phyloP scores from a whole-genome alignment of 2,888 invertebrate species.

The Apeira syringaria region DNA sequence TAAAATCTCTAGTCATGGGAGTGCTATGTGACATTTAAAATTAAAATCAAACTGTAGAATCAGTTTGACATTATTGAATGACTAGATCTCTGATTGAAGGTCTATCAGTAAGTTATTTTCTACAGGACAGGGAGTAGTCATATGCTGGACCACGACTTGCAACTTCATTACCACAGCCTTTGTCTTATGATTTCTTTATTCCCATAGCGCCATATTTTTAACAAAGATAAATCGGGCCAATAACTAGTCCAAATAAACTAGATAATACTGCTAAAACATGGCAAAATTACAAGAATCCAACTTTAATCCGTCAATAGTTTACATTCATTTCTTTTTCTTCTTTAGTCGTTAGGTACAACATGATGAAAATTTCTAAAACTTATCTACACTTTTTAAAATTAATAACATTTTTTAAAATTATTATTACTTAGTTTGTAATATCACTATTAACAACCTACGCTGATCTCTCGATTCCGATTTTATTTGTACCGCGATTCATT shows the following conservation, averaged over 20 bases:
- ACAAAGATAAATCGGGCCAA: slow-evolving; percentile 1
- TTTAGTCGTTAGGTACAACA: slow-evolving; percentile 59
- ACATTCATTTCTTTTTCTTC: slow-evolving; percentile 29
- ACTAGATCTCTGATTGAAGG: too few relatives aligned
- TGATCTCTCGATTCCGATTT: slow-evolving; percentile 65
- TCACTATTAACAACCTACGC: slow-evolving; percentile 82
- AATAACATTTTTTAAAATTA: slow-evolving; percentile 74
- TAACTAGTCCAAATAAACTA: slow-evolving; percentile 18
- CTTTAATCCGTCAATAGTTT: slow-evolving; percentile 39
- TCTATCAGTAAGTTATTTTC: too few relatives aligned
- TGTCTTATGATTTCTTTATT: background rate
- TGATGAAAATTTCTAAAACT: slow-evolving; percentile 74
- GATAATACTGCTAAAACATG: slow-evolving; percentile 63
- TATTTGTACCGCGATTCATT: slow-evolving; percentile 20
- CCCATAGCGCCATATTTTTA: slow-evolving; percentile 6
- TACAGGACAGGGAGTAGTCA: too few relatives aligned
- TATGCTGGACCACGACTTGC: too few relatives aligned
- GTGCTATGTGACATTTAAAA: too few relatives aligned
- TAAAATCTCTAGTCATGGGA: too few relatives aligned
- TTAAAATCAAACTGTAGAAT: too few relatives aligned
- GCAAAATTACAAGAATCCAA: slow-evolving; percentile 42
- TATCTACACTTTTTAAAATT: slow-evolving; percentile 73
- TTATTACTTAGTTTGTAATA: slow-evolving; percentile 77
- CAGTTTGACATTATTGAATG: too few relatives aligned
- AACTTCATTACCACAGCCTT: too few relatives aligned